A percentile compares a stretch with the other conserved stretches of the same genome.
Evolutionary conservation across 2,888 invertebrate species (phyloP).

Genomic region (Drosophila helvetica): DNA sequence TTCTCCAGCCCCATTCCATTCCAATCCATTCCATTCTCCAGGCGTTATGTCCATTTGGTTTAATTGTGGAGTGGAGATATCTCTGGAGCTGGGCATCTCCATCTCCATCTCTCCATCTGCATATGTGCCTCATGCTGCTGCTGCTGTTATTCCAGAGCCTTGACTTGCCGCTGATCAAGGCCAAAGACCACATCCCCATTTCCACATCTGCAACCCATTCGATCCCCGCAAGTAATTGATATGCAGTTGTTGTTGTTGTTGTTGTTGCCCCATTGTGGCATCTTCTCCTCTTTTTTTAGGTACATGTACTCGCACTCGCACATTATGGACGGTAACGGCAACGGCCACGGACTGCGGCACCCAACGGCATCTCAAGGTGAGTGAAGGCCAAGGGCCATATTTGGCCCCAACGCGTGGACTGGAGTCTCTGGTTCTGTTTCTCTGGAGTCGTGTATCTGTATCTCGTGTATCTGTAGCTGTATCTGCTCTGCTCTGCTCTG

Average conservation of each 20-base stretch:
- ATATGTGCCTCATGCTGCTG: slow-evolving; percentile 17
- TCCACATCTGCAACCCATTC: slow-evolving; percentile 16
- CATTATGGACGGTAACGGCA: slow-evolving; percentile 21
- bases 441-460: slow-evolving; percentile 16
- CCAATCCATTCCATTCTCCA: slow-evolving; percentile 5
- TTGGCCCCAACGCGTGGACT: slow-evolving; percentile 56
- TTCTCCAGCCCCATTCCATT: slow-evolving; percentile 10
- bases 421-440: slow-evolving; percentile 7
- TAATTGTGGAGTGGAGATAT: slow-evolving; percentile 62
- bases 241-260: slow-evolving; percentile 63
- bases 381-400: slow-evolving; percentile 84
- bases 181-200: slow-evolving; percentile 43
- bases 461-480: not conserved
- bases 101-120: slow-evolving; percentile 18
- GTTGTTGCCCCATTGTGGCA: slow-evolving; percentile 21
- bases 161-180: slow-evolving; percentile 42
- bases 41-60: slow-evolving; percentile 69
- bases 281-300: slow-evolving; percentile 13
- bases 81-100: slow-evolving; percentile 10
- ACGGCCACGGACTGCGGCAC: slow-evolving; percentile 31
- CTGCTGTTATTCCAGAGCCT: slow-evolving; percentile 25
- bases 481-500: not conserved
- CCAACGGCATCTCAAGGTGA: slow-evolving; percentile 82
- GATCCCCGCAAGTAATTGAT: slow-evolving; percentile 54
- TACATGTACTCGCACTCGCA: slow-evolving; percentile 35